Percentiles rank a stretch among this genome's conserved stretches.
phyloP scores from a whole-genome alignment of 2,797 vertebrate species.

The Lepilemur ruficaudatus region DNA sequence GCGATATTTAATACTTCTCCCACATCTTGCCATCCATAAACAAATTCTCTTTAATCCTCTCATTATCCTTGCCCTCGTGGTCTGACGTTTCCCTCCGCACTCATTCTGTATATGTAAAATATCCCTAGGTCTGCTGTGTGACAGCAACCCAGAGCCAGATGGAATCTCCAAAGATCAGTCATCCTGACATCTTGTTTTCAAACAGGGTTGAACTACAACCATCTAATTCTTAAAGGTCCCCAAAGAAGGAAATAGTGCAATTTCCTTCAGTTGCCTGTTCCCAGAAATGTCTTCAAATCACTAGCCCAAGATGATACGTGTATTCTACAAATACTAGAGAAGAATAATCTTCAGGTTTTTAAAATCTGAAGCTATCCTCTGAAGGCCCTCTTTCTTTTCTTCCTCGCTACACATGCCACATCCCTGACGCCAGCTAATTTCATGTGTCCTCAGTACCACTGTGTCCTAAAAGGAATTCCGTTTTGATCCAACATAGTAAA shows the following conservation, averaged over 20 bases:
- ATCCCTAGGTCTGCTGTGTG: neutral
- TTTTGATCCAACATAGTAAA: neutral
- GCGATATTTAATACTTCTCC: neutral
- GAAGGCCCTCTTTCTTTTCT: neutral
- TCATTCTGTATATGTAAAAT: neutral
- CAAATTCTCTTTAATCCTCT: neutral
- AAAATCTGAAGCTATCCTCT: neutral
- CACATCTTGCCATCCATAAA: neutral
- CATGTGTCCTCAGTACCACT: neutral
- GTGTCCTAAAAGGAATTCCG: neutral
- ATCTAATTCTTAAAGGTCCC: neutral
- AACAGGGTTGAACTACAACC: neutral
- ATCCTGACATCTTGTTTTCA: neutral
- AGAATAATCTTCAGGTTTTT: neutral
- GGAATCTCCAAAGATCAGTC: neutral
- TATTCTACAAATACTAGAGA: neutral
- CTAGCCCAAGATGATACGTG: neutral
- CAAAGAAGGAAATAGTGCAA: neutral
- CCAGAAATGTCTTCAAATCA: neutral
- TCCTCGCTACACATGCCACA: neutral
- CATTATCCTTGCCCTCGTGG: neutral
- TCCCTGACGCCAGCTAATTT: neutral
- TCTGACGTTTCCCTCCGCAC: neutral
- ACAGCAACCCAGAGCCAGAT: neutral
- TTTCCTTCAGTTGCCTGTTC: neutral